Evolutionary conservation across 1,140 invertebrate genomes (phyloP), one percentile per base, ranked within the genome.

Genomic region (Trypoxylus dichotomus): DNA sequence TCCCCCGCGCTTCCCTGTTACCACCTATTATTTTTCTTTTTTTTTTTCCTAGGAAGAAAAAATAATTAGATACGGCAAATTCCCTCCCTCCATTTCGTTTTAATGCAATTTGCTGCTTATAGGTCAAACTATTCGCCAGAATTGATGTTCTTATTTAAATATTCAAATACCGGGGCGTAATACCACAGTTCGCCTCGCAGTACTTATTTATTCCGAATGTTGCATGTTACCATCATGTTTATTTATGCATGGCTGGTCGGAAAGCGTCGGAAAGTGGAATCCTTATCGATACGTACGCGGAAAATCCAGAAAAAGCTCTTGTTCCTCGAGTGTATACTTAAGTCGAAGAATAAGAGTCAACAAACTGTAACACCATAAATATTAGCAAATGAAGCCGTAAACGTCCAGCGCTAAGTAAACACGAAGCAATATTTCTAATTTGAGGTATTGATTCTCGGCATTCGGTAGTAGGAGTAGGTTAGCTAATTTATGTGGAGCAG

Each of bases 141-240:
- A 63, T 63, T 24, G 25, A 63, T 63, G 60, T 19, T 63, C 60
- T 25, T 24, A 63, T 24, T 63, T 63, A 63, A 63, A 63, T 63
- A 63, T 63, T 63, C 60, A 63, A 63, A 63, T 19, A 63, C 60
- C 2, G 60, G 32, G 60, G 19, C 25, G 60, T 27, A 63, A 24
- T 24, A 24, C 25, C 13, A 63, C 60, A 63, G 24, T 63, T 19
- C 60, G 21, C 60, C 1, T 25, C 32, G 60, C 13, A 19, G 15
- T 27, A 19, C 6, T 63, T 63, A 63, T 63, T 63, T 63, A 63
- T 63, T 63, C 60, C 60, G 60, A 63, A 63, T 63, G 24, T 63
- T 63, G 60, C 60, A 63, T 63, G 60, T 63, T 63, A 27, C 60
- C 3, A 6, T 24, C 60, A 63, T 63, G 60, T 63, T 63, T 63